Conservation (phyloP, 30 jellyfish, hydroid and myxozoan species). For the Phacellophora camtschatica region DNA sequence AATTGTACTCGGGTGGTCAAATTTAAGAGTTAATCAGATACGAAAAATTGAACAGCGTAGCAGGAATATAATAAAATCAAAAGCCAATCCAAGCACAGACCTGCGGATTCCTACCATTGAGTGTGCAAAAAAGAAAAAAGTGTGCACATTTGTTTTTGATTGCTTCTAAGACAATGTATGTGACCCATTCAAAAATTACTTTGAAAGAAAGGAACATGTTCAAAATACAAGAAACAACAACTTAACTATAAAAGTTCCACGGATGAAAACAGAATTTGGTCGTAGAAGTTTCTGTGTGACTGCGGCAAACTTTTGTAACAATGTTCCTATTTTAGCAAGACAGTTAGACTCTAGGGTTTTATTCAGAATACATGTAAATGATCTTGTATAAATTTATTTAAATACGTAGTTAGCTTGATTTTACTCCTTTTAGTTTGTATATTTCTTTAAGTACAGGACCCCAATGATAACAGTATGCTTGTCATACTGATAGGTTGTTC, state of each 20-base stretch:
- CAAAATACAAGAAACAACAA: slow-evolving; percentile 3
- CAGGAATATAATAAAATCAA: slow-evolving; percentile 23
- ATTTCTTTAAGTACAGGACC: no score
- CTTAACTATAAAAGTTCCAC: no score
- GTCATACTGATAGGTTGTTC: no score
- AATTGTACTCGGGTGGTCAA: no score
- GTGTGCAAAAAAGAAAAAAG: slow-evolving; percentile 9
- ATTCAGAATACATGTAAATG: neutral
- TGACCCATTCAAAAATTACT: slow-evolving; percentile 14
- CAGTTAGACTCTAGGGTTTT: no score
- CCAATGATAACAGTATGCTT: no score
- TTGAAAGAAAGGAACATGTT: neutral
- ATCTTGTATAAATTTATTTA: neutral
- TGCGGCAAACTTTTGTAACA: neutral
- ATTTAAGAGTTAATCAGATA: slow-evolving; percentile 1
- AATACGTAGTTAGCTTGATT: slow-evolving; percentile 1
- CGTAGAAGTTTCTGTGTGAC: slow-evolving; percentile 5
- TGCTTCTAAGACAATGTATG: no score
- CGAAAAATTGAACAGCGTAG: slow-evolving; percentile 22
- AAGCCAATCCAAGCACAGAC: slow-evolving; percentile 7
- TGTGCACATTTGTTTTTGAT: no score
- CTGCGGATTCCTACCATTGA: slow-evolving; percentile 1
- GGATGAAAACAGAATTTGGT: neutral
- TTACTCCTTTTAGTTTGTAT: slow-evolving; percentile 1
- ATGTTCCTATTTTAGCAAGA: neutral